Percentiles rank a stretch among this genome's conserved stretches.
Evolutionary conservation across 2,113 vertebrate species (phyloP).

Genomic region (Acinonyx jubatus): DNA sequence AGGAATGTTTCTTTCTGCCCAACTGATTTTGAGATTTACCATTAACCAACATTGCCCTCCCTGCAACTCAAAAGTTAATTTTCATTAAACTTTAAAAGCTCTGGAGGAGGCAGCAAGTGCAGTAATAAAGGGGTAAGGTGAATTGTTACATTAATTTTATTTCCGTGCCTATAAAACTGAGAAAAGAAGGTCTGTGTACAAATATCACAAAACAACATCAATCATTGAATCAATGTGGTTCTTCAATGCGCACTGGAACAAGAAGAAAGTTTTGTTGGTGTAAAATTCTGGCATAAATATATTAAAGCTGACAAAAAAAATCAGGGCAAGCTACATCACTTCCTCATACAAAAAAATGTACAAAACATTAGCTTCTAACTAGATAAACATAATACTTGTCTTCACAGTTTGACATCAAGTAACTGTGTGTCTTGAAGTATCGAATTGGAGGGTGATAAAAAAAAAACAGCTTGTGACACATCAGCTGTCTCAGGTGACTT

Average conservation of each 20-base stretch:
- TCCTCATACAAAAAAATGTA: slow-evolving; percentile 98
- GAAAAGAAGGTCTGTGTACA: slow-evolving; percentile 92
- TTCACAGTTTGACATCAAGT: slow-evolving; percentile 90
- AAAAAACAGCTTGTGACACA: slow-evolving; percentile 90
- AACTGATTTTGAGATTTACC: slow-evolving; percentile 47
- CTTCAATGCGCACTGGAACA: slow-evolving; percentile 91
- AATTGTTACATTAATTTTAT: slow-evolving; percentile 69
- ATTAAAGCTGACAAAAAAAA: slow-evolving; percentile 89
- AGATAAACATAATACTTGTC: slow-evolving; percentile 95
- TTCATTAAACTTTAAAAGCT: slow-evolving; percentile 64
- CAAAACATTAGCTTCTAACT: slow-evolving; percentile 98
- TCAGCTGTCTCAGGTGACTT: slow-evolving; percentile 96
- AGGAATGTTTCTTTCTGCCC: background rate
- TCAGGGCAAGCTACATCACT: slow-evolving; percentile 96
- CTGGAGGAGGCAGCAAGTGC: slow-evolving; percentile 78
- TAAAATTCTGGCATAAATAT: slow-evolving; percentile 93
- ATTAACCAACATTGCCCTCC: slow-evolving; percentile 55
- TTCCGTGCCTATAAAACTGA: slow-evolving; percentile 87
- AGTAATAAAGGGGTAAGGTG: slow-evolving; percentile 84
- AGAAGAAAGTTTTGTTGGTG: slow-evolving; percentile 83
- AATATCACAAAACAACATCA: slow-evolving; percentile 97
- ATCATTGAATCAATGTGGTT: slow-evolving; percentile 89
- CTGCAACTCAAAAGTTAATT: slow-evolving; percentile 69
- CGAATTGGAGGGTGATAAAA: slow-evolving; percentile 89
- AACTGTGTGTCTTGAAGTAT: slow-evolving; percentile 95